These are phyloP conservation scores for Beroe forskalii DNA, from an alignment of 37 sponge, comb jelly and placozoan genomes.

Conservation along the genomic window DNA sequence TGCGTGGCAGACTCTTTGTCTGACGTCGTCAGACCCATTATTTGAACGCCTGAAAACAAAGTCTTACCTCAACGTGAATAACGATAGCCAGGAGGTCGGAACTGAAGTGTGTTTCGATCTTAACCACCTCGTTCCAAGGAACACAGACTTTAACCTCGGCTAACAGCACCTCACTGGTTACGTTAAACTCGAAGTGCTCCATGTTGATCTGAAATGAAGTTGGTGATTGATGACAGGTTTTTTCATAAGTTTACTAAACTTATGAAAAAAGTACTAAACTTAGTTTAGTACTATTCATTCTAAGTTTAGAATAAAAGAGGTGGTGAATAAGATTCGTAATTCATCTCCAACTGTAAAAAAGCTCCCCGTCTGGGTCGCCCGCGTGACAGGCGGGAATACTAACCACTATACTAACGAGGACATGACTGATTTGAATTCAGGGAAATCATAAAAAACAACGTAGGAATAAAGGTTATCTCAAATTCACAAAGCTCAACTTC, in stretches of 20 bases:
- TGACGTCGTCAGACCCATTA: no score
- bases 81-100: slow-evolving; percentile 29
- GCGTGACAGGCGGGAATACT: slow-evolving; percentile 96
- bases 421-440: background rate
- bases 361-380: slow-evolving; percentile 89
- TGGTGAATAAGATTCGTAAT: no score
- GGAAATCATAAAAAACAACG: no score
- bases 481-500: no score
- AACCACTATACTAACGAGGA: slow-evolving; percentile 94
- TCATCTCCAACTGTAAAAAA: slow-evolving; percentile 65
- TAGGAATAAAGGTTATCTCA: no score
- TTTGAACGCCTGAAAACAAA: no score
- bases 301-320: no score
- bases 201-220: slow-evolving; percentile 31
- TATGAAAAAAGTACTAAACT: background rate
- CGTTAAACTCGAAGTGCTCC: slow-evolving; percentile 64
- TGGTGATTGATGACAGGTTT: background rate
- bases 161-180: slow-evolving; percentile 42
- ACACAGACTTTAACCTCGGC: slow-evolving; percentile 64
- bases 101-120: slow-evolving; percentile 54
- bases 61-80: slow-evolving; percentile 48
- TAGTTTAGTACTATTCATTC: background rate
- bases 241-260: background rate
- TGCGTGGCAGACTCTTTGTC: no score
- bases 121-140: slow-evolving; percentile 28